Percentiles rank a stretch among this genome's conserved stretches.
Evolutionary conservation across 2,888 invertebrate species (phyloP).

Genomic region (Dolichopus griseipennis): DNA sequence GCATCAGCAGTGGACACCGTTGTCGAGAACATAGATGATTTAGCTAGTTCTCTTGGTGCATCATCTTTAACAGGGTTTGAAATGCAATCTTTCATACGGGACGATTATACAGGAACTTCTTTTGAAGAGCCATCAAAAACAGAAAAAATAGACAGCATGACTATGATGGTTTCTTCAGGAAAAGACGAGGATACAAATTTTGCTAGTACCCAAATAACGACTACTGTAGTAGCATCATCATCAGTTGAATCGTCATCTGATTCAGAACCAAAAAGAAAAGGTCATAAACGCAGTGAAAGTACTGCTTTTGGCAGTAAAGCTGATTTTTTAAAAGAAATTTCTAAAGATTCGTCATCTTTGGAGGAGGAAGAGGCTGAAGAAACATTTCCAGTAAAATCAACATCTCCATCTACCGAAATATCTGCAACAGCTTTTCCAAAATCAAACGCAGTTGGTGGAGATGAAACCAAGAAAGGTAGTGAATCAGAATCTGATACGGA

Average conservation of each 20-base stretch:
- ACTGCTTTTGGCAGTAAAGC: slow-evolving; percentile 32
- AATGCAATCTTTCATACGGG: slow-evolving; percentile 21
- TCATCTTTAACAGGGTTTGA: slow-evolving; percentile 41
- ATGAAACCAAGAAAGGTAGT: slow-evolving; percentile 41
- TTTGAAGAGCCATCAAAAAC: slow-evolving; percentile 21
- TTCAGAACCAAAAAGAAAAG: slow-evolving; percentile 38
- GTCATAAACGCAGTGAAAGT: slow-evolving; percentile 51
- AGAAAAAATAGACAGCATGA: slow-evolving; percentile 20
- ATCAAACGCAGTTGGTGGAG: slow-evolving; percentile 14
- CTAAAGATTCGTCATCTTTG: slow-evolving; percentile 29
- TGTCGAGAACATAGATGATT: slow-evolving; percentile 39
- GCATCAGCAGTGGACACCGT: slow-evolving; percentile 48
- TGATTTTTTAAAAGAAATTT: slow-evolving; percentile 30
- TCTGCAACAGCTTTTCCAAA: background rate
- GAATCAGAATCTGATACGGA: slow-evolving; percentile 46
- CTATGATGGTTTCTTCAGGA: slow-evolving; percentile 31
- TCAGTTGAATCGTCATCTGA: slow-evolving; percentile 26
- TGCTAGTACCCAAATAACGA: slow-evolving; percentile 27
- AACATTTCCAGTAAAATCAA: background rate
- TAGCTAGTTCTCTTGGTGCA: slow-evolving; percentile 38
- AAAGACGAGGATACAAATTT: slow-evolving; percentile 25
- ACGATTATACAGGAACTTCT: slow-evolving; percentile 23
- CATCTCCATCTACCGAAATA: background rate
- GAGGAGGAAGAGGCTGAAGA: slow-evolving; percentile 34
- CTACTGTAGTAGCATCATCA: slow-evolving; percentile 27